These are phyloP conservation scores for Phenganax subtilis DNA, from an alignment of 92 coral and sea anemone species.

Conservation along the genomic window DNA sequence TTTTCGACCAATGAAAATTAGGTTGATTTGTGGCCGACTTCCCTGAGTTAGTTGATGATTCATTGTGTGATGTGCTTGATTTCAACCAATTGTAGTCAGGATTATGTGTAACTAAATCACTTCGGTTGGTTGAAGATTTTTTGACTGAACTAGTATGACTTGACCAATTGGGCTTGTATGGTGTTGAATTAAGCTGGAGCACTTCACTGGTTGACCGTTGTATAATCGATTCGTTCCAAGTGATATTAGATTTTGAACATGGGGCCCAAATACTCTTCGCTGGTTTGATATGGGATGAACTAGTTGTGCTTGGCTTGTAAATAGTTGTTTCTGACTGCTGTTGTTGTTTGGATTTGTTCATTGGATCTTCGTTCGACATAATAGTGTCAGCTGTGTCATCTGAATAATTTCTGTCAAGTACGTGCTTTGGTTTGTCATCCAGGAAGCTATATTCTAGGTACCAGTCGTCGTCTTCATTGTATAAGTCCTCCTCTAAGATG, in stretches of 20 bases:
- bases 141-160: not conserved
- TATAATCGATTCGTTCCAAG: too few species aligned
- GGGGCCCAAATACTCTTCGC: not conserved
- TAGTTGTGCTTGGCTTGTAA: not conserved
- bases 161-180: conserved; percentile 8
- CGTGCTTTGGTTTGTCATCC: conserved; percentile 14
- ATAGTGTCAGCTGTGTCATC: not conserved
- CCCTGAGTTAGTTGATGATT: too few species aligned
- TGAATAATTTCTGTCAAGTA: not conserved
- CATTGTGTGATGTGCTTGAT: too few species aligned
- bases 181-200: not conserved
- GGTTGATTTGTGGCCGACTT: too few species aligned
- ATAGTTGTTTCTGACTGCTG: not conserved
- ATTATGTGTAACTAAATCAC: too few species aligned
- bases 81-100: too few species aligned
- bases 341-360: not conserved
- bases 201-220: too few species aligned
- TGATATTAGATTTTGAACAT: too few species aligned
- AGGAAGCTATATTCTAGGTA: conserved; percentile 18
- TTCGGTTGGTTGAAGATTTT: not conserved
- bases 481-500: conserved; percentile 1
- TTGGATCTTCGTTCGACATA: not conserved
- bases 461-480: conserved; percentile 34
- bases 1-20: too few species aligned
- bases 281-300: not conserved